Base-by-base conservation (phyloP, 2,113 vertebrate species). In the Heterochromis multidens region DNA sequence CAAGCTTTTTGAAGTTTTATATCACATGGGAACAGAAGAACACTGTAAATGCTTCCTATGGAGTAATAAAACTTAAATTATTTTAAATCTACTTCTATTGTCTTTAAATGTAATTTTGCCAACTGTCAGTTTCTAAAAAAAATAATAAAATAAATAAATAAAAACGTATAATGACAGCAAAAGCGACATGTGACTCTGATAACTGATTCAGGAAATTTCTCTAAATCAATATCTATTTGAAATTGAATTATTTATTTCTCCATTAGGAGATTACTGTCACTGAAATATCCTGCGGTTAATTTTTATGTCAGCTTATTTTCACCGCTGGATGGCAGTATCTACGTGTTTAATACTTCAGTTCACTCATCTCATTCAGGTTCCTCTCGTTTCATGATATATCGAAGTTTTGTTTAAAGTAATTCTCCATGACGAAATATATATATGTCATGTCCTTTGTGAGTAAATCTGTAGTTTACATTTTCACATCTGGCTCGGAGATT, bases 271-370 rank as follows among this genome's bases (percentile, higher is more conserved):
- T 52, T 52, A 27, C 67, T 31, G 16, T 49, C 43, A 46, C 14
- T 29, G 23, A 63, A 77, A 63, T 1, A 5, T 57, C 17, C 4
- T 49, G 16, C 43, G 25, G 9, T 29, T 33, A 2, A 56, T 60
- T 27, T 61, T 58, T 13, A 29, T 6, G 58, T 65, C 17, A 77
- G 23, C 29, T 83, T 35, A 1, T 33, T 5, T 40, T 2, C 3
- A 40, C 87, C 93, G 2, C 5, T 81, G 88, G 93, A 86, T 92
- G 89, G 85, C 86, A 49, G 49, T 46, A 33, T 88, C 16, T 5
- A 43, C 27, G 60, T n/a, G n/a, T 85, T 19, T 11, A 29, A 31
- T 78, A 62, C 5, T 11, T 2, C 14, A 11, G 43, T 49, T 31
- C 9, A 7, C 5, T 33, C n/a, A 63, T 21, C 37, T 65, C 14